Percentiles rank a stretch among this genome's conserved stretches.
These are phyloP conservation scores for Sylvietta virens DNA, from an alignment of 2,113 vertebrate genomes.

Conservation along the genomic window DNA sequence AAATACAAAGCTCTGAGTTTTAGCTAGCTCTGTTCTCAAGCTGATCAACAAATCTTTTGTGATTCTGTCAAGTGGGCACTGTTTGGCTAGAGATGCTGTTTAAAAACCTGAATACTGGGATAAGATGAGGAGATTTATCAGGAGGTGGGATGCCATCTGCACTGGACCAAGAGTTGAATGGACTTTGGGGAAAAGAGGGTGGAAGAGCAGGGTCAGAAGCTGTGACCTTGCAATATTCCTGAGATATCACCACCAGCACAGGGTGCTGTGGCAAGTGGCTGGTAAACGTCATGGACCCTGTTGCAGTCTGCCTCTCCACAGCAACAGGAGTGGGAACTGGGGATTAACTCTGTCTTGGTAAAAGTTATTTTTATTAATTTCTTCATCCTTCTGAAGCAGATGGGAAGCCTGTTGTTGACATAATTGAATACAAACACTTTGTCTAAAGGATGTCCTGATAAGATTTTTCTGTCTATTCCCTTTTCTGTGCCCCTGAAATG, in stretches of 20 bases:
- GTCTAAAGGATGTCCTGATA: not conserved
- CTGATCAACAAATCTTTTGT: not conserved
- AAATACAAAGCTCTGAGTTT: not conserved
- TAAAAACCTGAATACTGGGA: not conserved
- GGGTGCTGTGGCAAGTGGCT: accelerated
- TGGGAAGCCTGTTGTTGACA: not conserved
- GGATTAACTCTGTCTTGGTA: not conserved
- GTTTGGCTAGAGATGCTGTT: not conserved
- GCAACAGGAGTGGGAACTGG: accelerated
- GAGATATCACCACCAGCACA: not conserved
- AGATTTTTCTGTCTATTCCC: not conserved
- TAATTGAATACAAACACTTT: not conserved
- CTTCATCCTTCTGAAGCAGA: not conserved
- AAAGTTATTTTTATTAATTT: not conserved
- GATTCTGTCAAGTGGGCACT: not conserved
- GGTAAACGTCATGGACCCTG: not conserved
- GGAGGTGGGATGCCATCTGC: accelerated
- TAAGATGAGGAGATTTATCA: not conserved
- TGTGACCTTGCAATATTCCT: not conserved
- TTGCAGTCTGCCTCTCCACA: not conserved
- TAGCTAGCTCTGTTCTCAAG: not conserved
- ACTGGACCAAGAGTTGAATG: accelerated
- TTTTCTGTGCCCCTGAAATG: not conserved
- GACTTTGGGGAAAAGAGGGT: not conserved
- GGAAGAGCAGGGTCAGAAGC: not conserved